Evolutionary conservation across 1,140 invertebrate genomes (phyloP).

Genomic region (Drosophila arizonae): DNA sequence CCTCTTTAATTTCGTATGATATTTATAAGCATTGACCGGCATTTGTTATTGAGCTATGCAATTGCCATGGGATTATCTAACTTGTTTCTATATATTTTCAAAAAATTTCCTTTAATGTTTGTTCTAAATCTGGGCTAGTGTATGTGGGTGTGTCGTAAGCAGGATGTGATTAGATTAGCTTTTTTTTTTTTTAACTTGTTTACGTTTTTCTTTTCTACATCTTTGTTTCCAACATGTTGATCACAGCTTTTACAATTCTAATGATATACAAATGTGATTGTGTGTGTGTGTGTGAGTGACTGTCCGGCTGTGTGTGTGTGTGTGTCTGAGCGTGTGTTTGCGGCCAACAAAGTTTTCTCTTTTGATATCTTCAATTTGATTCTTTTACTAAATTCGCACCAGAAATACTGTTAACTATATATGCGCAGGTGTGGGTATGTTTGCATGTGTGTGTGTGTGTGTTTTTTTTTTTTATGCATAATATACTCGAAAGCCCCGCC

Average conservation of each 20-base stretch:
- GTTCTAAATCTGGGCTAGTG: constrained; percentile 4
- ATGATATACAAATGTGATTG: constrained; percentile 61
- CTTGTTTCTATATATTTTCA: not conserved
- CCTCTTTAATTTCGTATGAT: not conserved
- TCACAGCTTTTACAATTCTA: constrained; percentile 80
- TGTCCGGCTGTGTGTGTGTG: constrained; percentile 16
- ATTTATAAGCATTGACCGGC: constrained; percentile 7
- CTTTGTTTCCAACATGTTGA: constrained; percentile 49
- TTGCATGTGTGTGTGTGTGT: constrained; percentile 1
- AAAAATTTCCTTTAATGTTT: constrained; percentile 13
- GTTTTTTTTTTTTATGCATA: not conserved
- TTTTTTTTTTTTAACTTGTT: not conserved
- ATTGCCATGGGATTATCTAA: no score
- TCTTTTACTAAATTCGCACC: constrained; percentile 55
- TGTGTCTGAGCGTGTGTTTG: not conserved
- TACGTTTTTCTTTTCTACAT: not conserved
- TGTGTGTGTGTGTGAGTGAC: constrained; percentile 16
- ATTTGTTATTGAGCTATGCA: not conserved
- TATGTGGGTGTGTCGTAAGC: constrained; percentile 12
- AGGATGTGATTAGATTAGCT: constrained; percentile 22
- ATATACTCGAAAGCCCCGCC: constrained; percentile 1
- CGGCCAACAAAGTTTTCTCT: not conserved
- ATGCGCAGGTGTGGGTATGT: constrained; percentile 15
- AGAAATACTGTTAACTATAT: constrained; percentile 55
- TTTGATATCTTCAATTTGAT: constrained; percentile 3